A percentile compares a stretch with the other conserved stretches of the same genome.
Conservation (phyloP, 2,888 invertebrate genomes). For the Caenorhabditis angaria region DNA sequence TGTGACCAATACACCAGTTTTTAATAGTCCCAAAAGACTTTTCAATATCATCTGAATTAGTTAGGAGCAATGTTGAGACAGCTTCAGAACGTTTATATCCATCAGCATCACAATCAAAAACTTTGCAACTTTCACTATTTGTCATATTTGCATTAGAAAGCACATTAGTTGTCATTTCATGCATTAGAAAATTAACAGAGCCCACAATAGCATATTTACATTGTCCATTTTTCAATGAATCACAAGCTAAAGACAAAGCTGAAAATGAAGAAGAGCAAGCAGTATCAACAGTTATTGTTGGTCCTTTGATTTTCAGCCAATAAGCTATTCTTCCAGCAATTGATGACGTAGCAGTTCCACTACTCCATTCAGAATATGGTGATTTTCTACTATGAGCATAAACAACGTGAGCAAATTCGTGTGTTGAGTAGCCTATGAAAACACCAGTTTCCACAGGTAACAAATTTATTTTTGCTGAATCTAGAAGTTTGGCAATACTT, state of each 20-base stretch:
- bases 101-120: conserved; percentile 71
- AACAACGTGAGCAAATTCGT: conserved; percentile 59
- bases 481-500: conserved; percentile 75
- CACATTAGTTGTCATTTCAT: conserved; percentile 64
- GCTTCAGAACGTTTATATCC: conserved; percentile 72
- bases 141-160: conserved; percentile 66
- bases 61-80: conserved; percentile 35
- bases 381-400: conserved; percentile 43
- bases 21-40: conserved; percentile 15
- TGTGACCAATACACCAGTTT: conserved; percentile 58
- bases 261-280: conserved; percentile 94
- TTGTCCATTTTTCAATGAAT: conserved; percentile 78
- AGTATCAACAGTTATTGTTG: conserved; percentile 92
- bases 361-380: conserved; percentile 77
- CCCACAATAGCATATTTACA: conserved; percentile 67
- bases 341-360: conserved; percentile 89
- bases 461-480: conserved; percentile 76
- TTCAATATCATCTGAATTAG: conserved; percentile 11
- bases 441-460: conserved; percentile 91
- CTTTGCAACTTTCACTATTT: conserved; percentile 57
- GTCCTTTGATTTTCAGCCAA: conserved; percentile 92
- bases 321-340: conserved; percentile 89
- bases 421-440: conserved; percentile 82
- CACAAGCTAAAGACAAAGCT: conserved; percentile 64
- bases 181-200: conserved; percentile 67